Conservation (phyloP, 2,797 vertebrate genomes). For the Tinamus major region DNA sequence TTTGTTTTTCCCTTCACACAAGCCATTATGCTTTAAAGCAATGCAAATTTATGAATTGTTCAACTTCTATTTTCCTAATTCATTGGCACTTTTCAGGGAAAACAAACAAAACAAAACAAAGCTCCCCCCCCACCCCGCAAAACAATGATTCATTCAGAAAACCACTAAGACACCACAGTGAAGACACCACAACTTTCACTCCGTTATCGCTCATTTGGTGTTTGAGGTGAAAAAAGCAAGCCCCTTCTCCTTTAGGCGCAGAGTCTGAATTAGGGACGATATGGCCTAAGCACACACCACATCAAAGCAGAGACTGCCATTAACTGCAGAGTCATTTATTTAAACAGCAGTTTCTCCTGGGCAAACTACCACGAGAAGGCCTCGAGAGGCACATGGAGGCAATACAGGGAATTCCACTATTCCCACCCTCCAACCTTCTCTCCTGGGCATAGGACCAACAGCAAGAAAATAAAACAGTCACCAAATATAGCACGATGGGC, state of each 20-base stretch:
- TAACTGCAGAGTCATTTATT: conserved; percentile 12
- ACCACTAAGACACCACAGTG: not conserved
- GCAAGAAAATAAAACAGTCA: conserved; percentile 19
- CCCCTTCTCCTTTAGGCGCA: not conserved
- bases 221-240: not conserved
- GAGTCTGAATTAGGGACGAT: not conserved
- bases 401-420: conserved; percentile 26
- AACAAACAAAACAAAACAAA: not conserved
- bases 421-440: not conserved
- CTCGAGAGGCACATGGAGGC: not conserved
- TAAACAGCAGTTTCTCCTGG: conserved; percentile 11
- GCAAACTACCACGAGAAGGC: not conserved
- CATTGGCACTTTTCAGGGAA: not conserved
- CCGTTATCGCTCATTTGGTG: not conserved
- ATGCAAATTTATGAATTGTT: not conserved
- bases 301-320: not conserved
- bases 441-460: not conserved
- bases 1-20: not conserved
- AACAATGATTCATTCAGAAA: not conserved
- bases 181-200: not conserved
- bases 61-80: not conserved
- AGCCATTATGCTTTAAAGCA: not conserved
- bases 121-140: not conserved
- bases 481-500: conserved; percentile 16
- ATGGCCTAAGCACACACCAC: not conserved